These are phyloP conservation scores for Andricus quercusramuli DNA, from an alignment of 2,888 invertebrate species.

Conservation along the genomic window DNA sequence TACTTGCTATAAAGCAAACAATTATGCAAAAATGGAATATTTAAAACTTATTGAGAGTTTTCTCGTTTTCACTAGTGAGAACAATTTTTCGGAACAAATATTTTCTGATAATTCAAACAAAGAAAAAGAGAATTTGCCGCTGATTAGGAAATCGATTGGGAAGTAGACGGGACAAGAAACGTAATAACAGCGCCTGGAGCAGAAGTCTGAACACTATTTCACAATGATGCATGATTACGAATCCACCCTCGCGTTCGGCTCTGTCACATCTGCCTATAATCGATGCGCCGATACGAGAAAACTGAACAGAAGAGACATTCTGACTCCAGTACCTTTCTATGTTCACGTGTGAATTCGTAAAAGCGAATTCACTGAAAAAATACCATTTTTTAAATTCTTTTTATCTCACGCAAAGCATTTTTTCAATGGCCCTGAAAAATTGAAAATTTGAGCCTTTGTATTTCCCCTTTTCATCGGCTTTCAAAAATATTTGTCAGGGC, in stretches of 20 bases:
- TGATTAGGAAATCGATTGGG: neutral
- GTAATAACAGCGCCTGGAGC: conserved; percentile 1
- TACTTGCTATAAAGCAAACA: no score
- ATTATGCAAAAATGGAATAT: neutral
- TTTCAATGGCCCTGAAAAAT: no score
- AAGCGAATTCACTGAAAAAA: no score
- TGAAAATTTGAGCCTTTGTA: no score
- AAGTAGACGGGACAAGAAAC: neutral
- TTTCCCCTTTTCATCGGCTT: no score
- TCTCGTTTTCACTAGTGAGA: neutral
- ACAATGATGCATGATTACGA: conserved; percentile 10
- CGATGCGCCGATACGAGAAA: neutral
- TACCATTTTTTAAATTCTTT: no score
- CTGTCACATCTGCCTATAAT: conserved; percentile 13
- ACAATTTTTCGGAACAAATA: neutral
- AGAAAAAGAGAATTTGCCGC: neutral
- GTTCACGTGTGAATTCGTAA: neutral
- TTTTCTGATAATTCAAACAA: neutral
- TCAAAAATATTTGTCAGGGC: no score
- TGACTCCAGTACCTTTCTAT: neutral
- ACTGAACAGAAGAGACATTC: neutral
- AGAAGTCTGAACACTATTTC: conserved; percentile 14
- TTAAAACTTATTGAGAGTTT: neutral
- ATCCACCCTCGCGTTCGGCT: neutral
- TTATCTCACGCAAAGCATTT: no score